These are phyloP conservation scores for Chrysoperla carnea DNA, from an alignment of 1,140 invertebrate species.

Conservation along the genomic window DNA sequence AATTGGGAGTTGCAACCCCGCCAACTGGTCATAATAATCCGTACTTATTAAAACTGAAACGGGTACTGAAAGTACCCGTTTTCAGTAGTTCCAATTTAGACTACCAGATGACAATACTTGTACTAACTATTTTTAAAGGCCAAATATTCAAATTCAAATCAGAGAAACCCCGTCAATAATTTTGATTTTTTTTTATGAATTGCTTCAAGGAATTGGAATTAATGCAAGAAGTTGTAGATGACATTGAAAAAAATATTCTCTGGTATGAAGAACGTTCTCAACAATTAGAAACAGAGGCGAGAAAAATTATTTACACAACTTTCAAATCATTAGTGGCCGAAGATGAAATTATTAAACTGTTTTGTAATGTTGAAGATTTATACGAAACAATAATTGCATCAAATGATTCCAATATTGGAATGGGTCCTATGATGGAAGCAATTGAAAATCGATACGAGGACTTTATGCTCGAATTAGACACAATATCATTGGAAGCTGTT, in stretches of 20 bases:
- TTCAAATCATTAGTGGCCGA: slow-evolving; percentile 32
- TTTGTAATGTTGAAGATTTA: slow-evolving; percentile 41
- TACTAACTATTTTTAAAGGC: too few species aligned
- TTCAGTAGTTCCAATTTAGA: too few species aligned
- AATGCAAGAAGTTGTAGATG: slow-evolving; percentile 22
- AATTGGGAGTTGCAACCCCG: too few species aligned
- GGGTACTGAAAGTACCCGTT: too few species aligned
- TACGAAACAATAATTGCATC: slow-evolving; percentile 38
- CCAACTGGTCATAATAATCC: too few species aligned
- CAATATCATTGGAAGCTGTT: slow-evolving; percentile 36
- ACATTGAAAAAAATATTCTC: slow-evolving; percentile 25
- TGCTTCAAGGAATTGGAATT: slow-evolving; percentile 16
- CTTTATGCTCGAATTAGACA: slow-evolving; percentile 33
- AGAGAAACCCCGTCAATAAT: too few species aligned
- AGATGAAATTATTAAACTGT: slow-evolving; percentile 32
- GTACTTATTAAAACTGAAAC: too few species aligned
- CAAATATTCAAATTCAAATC: too few species aligned
- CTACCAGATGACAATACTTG: too few species aligned
- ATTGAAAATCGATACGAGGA: slow-evolving; percentile 38
- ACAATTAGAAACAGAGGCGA: slow-evolving; percentile 24
- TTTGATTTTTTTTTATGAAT: too few species aligned
- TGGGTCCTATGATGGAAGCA: slow-evolving; percentile 35
- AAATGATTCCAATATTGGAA: slow-evolving; percentile 31
- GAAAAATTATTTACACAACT: slow-evolving; percentile 23
- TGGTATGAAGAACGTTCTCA: slow-evolving; percentile 22